Percentiles rank a stretch among this genome's conserved stretches.
phyloP scores from a whole-genome alignment of 2,797 vertebrate species.

The Ispidina lecontei region DNA sequence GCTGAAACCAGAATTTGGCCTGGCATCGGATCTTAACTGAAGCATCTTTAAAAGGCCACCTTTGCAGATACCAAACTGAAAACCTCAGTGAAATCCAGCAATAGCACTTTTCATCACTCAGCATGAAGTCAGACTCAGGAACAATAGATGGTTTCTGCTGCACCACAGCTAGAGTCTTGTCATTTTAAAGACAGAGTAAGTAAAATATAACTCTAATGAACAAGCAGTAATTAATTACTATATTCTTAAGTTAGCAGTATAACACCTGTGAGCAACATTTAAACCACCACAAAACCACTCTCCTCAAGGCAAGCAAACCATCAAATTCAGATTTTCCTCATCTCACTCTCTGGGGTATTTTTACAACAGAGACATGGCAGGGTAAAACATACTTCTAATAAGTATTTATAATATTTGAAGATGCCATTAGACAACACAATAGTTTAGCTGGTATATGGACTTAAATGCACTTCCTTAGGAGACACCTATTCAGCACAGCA shows the following conservation, averaged over 20 bases:
- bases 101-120: neutral
- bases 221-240: neutral
- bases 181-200: neutral
- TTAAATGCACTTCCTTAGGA: neutral
- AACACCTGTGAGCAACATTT: neutral
- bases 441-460: neutral
- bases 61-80: neutral
- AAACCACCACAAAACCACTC: rapidly evolving
- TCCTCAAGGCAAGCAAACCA: neutral
- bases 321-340: neutral
- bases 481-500: neutral
- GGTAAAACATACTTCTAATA: neutral
- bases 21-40: neutral
- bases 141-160: neutral
- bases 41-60: neutral
- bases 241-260: neutral
- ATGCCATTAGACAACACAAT: neutral
- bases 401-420: neutral
- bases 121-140: constrained; percentile 17
- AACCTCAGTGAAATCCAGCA: constrained; percentile 13
- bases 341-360: neutral
- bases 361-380: neutral
- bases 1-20: constrained; percentile 28
- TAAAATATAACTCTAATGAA: neutral
- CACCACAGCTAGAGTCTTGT: neutral